Evolutionary conservation across 2,888 invertebrate genomes (phyloP), one percentile per base, ranked within the genome.

Genomic region (Ptychoptera contaminata): DNA sequence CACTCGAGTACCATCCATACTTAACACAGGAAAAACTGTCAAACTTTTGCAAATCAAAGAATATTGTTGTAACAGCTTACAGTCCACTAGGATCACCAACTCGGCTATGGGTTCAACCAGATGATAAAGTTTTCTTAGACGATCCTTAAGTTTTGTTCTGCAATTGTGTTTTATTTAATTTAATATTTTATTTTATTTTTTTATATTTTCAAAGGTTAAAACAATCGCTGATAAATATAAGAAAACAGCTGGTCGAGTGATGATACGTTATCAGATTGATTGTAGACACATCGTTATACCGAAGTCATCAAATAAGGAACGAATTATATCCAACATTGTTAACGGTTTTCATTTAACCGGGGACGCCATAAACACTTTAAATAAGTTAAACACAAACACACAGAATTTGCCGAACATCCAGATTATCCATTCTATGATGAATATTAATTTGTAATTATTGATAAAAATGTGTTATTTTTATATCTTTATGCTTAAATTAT

Each of bases 1-100:
- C 80, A 0, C 79, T 85, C 47, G 90, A 91, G 64, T 77, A 82
- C 52, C 85, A 87, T 61, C 82, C 87, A 0, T 85, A 86, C 61
- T 64, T 87, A 45, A 79, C 70, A 48, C 85, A 90, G 58, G 68
- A 66, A 30, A 73, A 77, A 31, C 63, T 90, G 2, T 74, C 78
- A 30, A 73, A 75, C 1, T 82, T 75, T 58, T 82, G 86, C 59
- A 73, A 74, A 48, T 65, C 73, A 1, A 75, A 71, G 15, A 74
- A 69, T 39, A 77, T 91, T 42, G 63, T 66, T 8, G 60, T 90
- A 2, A 85, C 84, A 0, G 88, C 85, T 0, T 92, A 90, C 68
- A 84, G 84, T 53, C 86, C 87, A 0, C 68, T 91, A n/a, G 88
- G 23, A 5, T 23, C 23, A 23, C 85, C 84, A 0, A 85, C 85